A percentile compares a stretch with the other conserved stretches of the same genome.
Evolutionary conservation across 2,797 vertebrate species (phyloP).

Genomic region (Gouania willdenowi): DNA sequence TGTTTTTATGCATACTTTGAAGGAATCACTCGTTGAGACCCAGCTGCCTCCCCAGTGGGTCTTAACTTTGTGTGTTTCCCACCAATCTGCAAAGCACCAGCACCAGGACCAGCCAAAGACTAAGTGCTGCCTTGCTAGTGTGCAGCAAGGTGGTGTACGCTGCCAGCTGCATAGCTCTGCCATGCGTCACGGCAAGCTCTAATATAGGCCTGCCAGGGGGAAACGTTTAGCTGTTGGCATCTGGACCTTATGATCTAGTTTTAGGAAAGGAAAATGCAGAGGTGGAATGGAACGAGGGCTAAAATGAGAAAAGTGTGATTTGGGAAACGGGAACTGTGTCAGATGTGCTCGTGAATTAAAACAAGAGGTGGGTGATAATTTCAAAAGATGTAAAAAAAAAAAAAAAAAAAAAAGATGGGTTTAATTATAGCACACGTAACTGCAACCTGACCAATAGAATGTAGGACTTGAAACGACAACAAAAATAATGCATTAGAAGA

Average conservation of each 20-base stretch:
- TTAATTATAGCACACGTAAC: constrained; percentile 10
- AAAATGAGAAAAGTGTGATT: background rate
- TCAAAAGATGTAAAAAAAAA: constrained; percentile 21
- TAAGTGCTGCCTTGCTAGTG: constrained; percentile 22
- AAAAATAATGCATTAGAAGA: background rate
- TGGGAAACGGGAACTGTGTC: background rate
- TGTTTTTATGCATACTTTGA: constrained; percentile 5
- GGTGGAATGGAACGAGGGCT: constrained; percentile 1
- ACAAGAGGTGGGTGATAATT: constrained; percentile 12
- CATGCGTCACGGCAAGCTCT: constrained; percentile 14
- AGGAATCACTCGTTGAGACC: constrained; percentile 39
- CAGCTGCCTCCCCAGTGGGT: constrained; percentile 57
- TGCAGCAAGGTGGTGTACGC: constrained; percentile 17
- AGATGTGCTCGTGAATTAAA: constrained; percentile 8
- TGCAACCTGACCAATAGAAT: background rate
- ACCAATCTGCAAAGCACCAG: constrained; percentile 47
- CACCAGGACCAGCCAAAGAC: constrained; percentile 26
- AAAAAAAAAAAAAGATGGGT: constrained; percentile 18
- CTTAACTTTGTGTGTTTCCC: constrained; percentile 65
- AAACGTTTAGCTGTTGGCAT: constrained; percentile 23
- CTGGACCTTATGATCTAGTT: constrained; percentile 10
- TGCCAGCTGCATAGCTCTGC: constrained; percentile 20
- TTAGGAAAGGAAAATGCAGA: constrained; percentile 10
- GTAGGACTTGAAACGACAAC: background rate
- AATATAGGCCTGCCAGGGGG: constrained; percentile 14